phyloP scores from a whole-genome alignment of 2,113 vertebrate species.

The Oreocharis arfaki region DNA sequence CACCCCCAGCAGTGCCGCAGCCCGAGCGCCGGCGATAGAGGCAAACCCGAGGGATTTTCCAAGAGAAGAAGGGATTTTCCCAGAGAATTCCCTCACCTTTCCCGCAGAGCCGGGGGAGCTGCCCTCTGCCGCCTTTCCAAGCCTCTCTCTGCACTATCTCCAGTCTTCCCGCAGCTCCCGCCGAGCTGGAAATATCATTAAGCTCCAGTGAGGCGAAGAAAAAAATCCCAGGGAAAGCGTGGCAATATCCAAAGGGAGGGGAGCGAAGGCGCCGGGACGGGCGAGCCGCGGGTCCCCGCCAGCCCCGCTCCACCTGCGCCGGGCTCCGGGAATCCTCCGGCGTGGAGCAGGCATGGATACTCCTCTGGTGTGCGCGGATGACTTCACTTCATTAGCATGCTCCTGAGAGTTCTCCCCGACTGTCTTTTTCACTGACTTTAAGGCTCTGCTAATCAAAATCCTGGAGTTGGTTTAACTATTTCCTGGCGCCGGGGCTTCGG shows the following conservation, averaged over 20 bases:
- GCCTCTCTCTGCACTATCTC: slow-evolving; percentile 15
- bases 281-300: not conserved
- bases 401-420: slow-evolving; percentile 61
- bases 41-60: not conserved
- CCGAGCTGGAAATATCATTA: slow-evolving; percentile 44
- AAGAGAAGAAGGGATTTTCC: not conserved
- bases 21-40: not conserved
- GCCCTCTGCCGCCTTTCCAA: not conserved
- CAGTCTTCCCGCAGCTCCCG: slow-evolving; percentile 21
- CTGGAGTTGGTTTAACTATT: slow-evolving; percentile 59
- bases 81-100: slow-evolving; percentile 40
- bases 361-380: slow-evolving; percentile 53
- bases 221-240: not conserved
- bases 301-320: slow-evolving; percentile 47
- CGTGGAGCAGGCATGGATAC: slow-evolving; percentile 47
- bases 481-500: slow-evolving; percentile 6
- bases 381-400: slow-evolving; percentile 71
- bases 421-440: slow-evolving; percentile 61
- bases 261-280: not conserved
- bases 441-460: slow-evolving; percentile 70
- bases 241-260: slow-evolving; percentile 26
- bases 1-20: not conserved
- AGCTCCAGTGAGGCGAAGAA: not conserved
- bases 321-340: not conserved
- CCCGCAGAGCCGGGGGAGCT: slow-evolving; percentile 6